A percentile compares a stretch with the other conserved stretches of the same genome.
These are phyloP conservation scores for Meda fulgida DNA, from an alignment of 2,797 vertebrate genomes.

Conservation along the genomic window DNA sequence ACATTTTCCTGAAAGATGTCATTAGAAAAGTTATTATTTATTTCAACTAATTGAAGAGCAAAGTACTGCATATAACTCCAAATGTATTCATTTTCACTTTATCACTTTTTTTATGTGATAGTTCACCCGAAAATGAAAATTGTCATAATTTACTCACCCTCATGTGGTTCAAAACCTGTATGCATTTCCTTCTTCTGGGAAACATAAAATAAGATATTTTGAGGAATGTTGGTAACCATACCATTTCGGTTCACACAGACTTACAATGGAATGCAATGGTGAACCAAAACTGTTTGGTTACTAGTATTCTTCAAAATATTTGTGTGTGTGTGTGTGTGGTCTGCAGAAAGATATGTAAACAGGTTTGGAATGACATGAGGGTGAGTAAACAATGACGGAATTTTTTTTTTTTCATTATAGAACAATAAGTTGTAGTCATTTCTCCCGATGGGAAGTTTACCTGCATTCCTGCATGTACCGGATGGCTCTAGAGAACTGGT, in stretches of 20 bases:
- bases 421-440: neutral
- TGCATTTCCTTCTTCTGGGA: neutral
- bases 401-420: neutral
- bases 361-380: neutral
- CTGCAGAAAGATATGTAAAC: neutral
- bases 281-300: neutral
- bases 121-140: neutral
- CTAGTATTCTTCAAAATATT: neutral
- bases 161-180: neutral
- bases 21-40: neutral
- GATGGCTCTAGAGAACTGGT: constrained; percentile 84
- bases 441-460: constrained; percentile 63
- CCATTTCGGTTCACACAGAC: no score
- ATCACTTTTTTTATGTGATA: neutral
- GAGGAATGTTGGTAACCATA: neutral
- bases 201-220: neutral
- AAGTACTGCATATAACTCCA: neutral
- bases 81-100: neutral
- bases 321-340: no score
- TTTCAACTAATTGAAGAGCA: neutral
- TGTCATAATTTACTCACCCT: neutral
- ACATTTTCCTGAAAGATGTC: constrained; percentile 80
- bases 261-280: no score
- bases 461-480: constrained; percentile 92
- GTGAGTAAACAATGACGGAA: neutral